A percentile compares a stretch with the other conserved stretches of the same genome.
Conservation (phyloP, 2,113 vertebrate species). For the Caloenas nicobarica region DNA sequence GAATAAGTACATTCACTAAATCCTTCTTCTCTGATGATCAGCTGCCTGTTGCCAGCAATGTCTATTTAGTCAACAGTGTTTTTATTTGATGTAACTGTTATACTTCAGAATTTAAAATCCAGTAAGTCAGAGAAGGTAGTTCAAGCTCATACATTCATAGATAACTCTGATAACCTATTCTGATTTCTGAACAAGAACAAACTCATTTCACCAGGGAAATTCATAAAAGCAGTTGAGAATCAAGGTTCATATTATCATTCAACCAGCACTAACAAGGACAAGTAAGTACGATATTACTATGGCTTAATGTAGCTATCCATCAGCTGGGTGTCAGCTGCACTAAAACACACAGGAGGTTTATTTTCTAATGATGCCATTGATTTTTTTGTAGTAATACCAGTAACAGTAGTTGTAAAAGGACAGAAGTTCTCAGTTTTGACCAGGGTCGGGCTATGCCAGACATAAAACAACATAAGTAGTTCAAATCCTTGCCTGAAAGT, state of each 20-base stretch:
- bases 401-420: background rate
- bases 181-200: background rate
- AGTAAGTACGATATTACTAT: background rate
- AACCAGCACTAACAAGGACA: slow-evolving; percentile 10
- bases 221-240: background rate
- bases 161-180: background rate
- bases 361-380: slow-evolving; percentile 15
- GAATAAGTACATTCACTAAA: background rate
- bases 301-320: background rate
- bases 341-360: background rate
- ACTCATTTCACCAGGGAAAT: background rate
- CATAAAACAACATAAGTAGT: background rate
- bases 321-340: background rate
- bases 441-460: background rate
- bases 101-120: background rate
- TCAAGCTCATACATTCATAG: background rate
- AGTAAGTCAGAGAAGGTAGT: background rate
- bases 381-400: background rate
- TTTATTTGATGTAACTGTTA: background rate
- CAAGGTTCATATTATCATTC: slow-evolving; percentile 14
- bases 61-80: background rate
- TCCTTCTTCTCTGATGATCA: background rate
- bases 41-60: background rate
- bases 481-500: background rate
- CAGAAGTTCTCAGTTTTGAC: background rate